A percentile compares a stretch with the other conserved stretches of the same genome.
Conservation (phyloP, 2,797 vertebrate species). For the Aphelocoma californica region DNA sequence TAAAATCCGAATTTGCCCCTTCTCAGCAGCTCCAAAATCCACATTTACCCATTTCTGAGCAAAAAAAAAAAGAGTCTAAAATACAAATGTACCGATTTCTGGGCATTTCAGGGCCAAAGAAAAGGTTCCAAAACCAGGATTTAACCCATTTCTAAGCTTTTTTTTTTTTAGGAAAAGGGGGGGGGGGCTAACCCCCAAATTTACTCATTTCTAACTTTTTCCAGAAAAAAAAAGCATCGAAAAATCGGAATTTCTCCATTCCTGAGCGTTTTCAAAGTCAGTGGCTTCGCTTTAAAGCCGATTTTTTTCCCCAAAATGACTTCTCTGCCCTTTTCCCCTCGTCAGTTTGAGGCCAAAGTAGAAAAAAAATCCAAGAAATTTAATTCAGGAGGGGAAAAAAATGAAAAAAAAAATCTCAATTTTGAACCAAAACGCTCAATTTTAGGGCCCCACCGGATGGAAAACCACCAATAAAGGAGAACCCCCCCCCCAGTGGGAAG, state of each 20-base stretch:
- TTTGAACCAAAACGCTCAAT: background rate
- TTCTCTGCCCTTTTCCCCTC: background rate
- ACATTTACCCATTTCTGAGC: background rate
- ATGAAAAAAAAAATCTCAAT: background rate
- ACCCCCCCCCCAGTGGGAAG: background rate
- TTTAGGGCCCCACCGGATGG: background rate
- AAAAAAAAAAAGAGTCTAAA: background rate
- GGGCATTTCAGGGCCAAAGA: background rate
- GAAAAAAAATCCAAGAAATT: background rate
- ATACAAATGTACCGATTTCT: background rate
- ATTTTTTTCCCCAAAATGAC: background rate
- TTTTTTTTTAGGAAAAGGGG: accelerated
- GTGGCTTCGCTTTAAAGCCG: background rate
- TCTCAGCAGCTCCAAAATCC: background rate
- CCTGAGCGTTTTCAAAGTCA: accelerated
- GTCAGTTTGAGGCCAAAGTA: background rate
- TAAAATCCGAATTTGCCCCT: background rate
- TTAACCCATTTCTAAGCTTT: background rate
- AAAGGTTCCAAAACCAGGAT: background rate
- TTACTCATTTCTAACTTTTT: background rate
- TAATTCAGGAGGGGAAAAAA: too few species aligned
- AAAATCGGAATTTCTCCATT: background rate
- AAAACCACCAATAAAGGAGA: background rate
- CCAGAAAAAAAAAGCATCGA: accelerated
- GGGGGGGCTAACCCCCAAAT: too few species aligned